Conservation (phyloP, 2,113 vertebrate genomes). For the Eublepharis macularius region DNA sequence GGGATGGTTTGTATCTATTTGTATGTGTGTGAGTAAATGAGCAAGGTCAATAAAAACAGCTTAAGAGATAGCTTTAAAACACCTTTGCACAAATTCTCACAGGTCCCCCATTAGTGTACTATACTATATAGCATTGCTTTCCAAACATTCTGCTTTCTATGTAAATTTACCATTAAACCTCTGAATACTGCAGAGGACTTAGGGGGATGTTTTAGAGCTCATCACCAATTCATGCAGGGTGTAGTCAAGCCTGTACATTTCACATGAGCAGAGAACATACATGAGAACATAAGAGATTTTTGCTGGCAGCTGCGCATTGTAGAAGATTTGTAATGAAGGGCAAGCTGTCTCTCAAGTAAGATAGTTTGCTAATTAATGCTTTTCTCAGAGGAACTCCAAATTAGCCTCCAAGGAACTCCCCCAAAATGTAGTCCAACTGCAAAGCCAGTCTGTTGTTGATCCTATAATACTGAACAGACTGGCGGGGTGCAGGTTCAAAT, state of each 20-base stretch:
- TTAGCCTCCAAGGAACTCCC: too few species aligned
- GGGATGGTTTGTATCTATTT: not conserved
- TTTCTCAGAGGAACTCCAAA: not conserved
- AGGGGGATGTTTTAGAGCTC: not conserved
- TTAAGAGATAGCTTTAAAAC: not conserved
- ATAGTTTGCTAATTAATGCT: not conserved
- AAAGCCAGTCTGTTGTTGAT: too few species aligned
- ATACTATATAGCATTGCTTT: too few species aligned
- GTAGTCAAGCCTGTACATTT: not conserved
- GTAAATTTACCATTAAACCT: not conserved
- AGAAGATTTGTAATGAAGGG: not conserved
- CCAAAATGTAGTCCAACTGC: too few species aligned
- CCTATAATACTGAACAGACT: too few species aligned
- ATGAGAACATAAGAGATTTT: not conserved
- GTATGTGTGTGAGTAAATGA: not conserved
- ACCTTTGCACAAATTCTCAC: too few species aligned
- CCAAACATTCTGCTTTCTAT: not conserved
- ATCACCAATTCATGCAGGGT: not conserved
- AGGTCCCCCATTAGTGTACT: not conserved
- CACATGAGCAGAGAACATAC: not conserved
- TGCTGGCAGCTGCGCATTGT: not conserved
- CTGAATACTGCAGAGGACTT: not conserved
- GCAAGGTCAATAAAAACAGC: too few species aligned
- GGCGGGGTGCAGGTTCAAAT: too few species aligned
- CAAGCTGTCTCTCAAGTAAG: not conserved